Evolutionary conservation across 2,888 invertebrate species (phyloP).

Genomic region (Hirtodrosophila alboralis): DNA sequence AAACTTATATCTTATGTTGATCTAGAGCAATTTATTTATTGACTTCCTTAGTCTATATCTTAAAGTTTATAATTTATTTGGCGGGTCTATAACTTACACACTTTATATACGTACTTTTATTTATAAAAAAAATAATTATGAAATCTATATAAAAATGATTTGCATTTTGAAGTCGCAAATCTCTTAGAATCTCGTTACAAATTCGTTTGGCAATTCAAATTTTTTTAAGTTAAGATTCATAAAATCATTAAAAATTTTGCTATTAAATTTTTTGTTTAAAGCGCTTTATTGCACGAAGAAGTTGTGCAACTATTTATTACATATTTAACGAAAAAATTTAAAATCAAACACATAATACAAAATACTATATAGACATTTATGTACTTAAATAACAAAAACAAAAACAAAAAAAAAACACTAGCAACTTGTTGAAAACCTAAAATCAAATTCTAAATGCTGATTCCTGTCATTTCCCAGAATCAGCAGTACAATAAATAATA

Average conservation of each 20-base stretch:
- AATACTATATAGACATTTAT: conserved; percentile 58
- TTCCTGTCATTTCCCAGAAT: conserved; percentile 35
- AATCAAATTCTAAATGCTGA: conserved; percentile 77
- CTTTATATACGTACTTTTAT: conserved; percentile 48
- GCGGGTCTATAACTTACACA: conserved; percentile 17
- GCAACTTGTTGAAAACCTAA: conserved; percentile 67
- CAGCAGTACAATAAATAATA: conserved; percentile 55
- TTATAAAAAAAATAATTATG: conserved; percentile 18
- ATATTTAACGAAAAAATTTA: conserved; percentile 63
- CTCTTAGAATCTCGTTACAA: conserved; percentile 47
- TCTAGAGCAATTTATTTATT: conserved; percentile 79
- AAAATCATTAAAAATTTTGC: conserved; percentile 20
- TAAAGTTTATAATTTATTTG: conserved; percentile 37
- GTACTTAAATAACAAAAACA: too few species aligned
- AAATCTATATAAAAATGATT: conserved; percentile 31
- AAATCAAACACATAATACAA: conserved; percentile 62
- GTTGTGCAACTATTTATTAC: conserved; percentile 63
- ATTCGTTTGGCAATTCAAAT: background rate
- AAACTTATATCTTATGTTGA: conserved; percentile 72
- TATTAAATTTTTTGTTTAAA: conserved; percentile 26
- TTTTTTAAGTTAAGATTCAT: conserved; percentile 14
- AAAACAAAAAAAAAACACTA: too few species aligned
- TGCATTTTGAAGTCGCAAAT: conserved; percentile 39
- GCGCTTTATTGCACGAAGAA: conserved; percentile 52
- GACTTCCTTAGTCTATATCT: conserved; percentile 60